A percentile compares a stretch with the other conserved stretches of the same genome.
phyloP scores from a whole-genome alignment of 2,113 vertebrate species.

The Microtus pennsylvanicus region DNA sequence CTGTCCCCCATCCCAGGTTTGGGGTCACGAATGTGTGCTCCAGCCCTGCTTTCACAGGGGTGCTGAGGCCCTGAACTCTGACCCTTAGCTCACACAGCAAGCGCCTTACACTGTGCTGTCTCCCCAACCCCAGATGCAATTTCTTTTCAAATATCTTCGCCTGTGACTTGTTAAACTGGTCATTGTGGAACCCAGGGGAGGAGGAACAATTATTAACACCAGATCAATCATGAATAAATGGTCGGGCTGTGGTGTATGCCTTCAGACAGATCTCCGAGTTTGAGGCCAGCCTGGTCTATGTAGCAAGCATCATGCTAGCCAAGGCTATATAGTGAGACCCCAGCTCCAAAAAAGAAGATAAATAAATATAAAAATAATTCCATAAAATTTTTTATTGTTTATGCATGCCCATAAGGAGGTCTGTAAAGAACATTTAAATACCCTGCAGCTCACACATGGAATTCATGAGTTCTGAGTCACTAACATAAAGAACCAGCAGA shows the following conservation, averaged over 20 bases:
- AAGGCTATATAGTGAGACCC: not conserved
- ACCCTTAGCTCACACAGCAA: too few species aligned
- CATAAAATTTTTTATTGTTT: not conserved
- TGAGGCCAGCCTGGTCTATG: not conserved
- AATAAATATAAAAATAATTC: not conserved
- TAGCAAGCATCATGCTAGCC: not conserved
- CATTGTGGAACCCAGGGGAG: not conserved
- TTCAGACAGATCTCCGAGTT: not conserved
- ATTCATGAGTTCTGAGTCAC: not conserved
- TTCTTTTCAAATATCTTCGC: not conserved
- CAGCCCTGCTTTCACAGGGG: not conserved
- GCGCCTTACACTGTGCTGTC: not conserved
- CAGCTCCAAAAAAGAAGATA: not conserved
- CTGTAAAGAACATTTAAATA: not conserved
- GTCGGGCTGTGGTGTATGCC: not conserved
- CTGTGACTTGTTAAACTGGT: not conserved
- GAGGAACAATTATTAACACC: not conserved
- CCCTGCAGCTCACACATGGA: not conserved
- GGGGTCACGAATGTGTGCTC: too few species aligned
- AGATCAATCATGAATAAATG: too few species aligned
- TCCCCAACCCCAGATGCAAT: too few species aligned
- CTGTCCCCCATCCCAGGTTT: too few species aligned
- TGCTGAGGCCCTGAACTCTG: not conserved
- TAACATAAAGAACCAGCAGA: slow-evolving; percentile 29
- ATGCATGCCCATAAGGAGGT: not conserved